phyloP scores from a whole-genome alignment of 2,888 invertebrate genomes.

The Dendrolimus pini region DNA sequence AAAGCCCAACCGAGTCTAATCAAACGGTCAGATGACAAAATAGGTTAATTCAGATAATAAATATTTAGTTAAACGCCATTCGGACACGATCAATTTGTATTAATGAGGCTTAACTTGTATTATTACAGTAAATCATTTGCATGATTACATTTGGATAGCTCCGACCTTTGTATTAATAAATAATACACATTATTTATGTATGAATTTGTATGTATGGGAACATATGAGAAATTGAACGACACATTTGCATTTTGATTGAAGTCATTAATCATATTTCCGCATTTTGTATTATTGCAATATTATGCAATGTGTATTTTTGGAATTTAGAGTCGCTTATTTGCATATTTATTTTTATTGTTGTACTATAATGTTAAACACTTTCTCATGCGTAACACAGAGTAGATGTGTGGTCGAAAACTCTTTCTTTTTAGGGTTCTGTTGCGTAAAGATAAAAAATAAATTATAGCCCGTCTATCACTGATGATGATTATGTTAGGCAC shows the following conservation, averaged over 20 bases:
- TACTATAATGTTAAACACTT: no score
- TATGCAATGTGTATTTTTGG: neutral
- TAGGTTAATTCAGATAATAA: constrained; percentile 3
- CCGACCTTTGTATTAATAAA: neutral
- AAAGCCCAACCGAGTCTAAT: neutral
- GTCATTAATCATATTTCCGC: neutral
- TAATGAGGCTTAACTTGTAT: neutral
- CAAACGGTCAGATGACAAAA: constrained; percentile 6
- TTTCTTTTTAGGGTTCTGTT: no score
- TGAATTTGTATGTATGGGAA: neutral
- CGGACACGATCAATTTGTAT: constrained; percentile 1
- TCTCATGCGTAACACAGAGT: no score
- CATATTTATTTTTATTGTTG: neutral
- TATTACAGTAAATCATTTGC: neutral
- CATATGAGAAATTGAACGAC: neutral
- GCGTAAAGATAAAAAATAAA: no score
- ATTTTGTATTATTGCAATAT: neutral
- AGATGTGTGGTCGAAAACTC: no score
- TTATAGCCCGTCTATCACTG: no score
- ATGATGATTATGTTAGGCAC: no score
- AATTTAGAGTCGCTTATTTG: neutral
- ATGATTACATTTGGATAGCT: neutral
- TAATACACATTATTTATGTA: no score
- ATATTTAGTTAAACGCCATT: neutral
- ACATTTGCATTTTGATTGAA: neutral